These are phyloP conservation scores for Anhinga anhinga DNA, from an alignment of 2,113 vertebrate genomes.

Conservation along the genomic window DNA sequence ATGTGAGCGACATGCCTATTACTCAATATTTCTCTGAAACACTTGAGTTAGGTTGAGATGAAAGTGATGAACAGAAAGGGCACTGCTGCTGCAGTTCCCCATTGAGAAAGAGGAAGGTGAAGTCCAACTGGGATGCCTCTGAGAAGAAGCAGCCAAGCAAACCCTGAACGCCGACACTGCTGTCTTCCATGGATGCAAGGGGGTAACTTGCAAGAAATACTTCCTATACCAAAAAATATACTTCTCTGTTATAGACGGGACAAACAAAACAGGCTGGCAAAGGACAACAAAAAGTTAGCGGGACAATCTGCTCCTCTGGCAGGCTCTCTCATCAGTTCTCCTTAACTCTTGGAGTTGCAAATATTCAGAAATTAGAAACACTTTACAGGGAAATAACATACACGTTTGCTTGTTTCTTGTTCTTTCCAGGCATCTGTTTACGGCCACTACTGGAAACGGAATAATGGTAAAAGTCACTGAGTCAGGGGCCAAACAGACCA, in stretches of 20 bases:
- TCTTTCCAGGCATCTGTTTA: neutral
- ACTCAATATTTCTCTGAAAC: neutral
- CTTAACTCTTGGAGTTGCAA: neutral
- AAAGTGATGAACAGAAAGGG: neutral
- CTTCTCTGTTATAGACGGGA: neutral
- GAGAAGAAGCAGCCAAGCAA: neutral
- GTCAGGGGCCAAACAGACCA: neutral
- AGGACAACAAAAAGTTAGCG: neutral
- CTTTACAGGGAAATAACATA: neutral
- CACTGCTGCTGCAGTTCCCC: neutral
- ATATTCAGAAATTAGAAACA: neutral
- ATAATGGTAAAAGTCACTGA: neutral
- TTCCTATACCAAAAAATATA: neutral
- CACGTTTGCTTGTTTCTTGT: neutral
- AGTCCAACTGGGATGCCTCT: neutral
- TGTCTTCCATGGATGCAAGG: neutral
- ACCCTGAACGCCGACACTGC: fast-evolving
- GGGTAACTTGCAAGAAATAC: neutral
- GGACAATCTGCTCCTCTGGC: neutral
- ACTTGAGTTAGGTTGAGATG: neutral
- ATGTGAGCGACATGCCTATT: neutral
- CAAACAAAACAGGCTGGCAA: neutral
- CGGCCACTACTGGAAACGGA: neutral
- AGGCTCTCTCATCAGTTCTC: neutral
- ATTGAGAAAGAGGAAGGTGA: neutral